Evolutionary conservation across 2,797 vertebrate genomes (phyloP).

Genomic region (Nothura maculosa): DNA sequence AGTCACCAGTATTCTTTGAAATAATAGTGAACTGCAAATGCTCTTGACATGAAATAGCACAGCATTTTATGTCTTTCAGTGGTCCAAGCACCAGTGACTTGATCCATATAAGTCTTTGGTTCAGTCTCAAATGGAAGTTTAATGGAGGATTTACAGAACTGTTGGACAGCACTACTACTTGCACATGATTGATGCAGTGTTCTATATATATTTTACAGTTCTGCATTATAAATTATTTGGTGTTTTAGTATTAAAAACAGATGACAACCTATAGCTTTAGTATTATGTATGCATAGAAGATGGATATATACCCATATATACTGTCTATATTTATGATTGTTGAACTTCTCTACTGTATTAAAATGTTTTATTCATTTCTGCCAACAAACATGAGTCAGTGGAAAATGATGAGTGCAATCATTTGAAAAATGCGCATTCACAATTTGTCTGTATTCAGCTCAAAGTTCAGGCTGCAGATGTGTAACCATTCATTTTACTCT

Average conservation of each 20-base stretch:
- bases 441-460: conserved; percentile 43
- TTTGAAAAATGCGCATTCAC: conserved; percentile 53
- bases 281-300: conserved; percentile 36
- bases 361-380: conserved; percentile 50
- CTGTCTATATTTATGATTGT: conserved; percentile 2
- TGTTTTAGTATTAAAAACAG: conserved; percentile 75
- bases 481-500: conserved; percentile 46
- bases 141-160: conserved; percentile 67
- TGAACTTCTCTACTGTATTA: conserved; percentile 22
- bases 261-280: conserved; percentile 46
- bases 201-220: conserved; percentile 54
- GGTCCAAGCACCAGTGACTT: conserved; percentile 63
- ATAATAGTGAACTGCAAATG: conserved; percentile 58
- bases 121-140: conserved; percentile 57
- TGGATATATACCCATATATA: not conserved
- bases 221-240: conserved; percentile 65
- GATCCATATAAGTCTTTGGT: conserved; percentile 61
- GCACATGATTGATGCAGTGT: conserved; percentile 60
- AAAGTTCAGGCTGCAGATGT: conserved; percentile 47
- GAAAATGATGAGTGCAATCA: conserved; percentile 11
- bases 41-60: conserved; percentile 52
- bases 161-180: conserved; percentile 56
- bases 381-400: conserved; percentile 32
- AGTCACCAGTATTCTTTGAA: conserved; percentile 37
- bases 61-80: conserved; percentile 56